Conservation (phyloP, 2,888 invertebrate genomes). For the Rhodophaea formosa region DNA sequence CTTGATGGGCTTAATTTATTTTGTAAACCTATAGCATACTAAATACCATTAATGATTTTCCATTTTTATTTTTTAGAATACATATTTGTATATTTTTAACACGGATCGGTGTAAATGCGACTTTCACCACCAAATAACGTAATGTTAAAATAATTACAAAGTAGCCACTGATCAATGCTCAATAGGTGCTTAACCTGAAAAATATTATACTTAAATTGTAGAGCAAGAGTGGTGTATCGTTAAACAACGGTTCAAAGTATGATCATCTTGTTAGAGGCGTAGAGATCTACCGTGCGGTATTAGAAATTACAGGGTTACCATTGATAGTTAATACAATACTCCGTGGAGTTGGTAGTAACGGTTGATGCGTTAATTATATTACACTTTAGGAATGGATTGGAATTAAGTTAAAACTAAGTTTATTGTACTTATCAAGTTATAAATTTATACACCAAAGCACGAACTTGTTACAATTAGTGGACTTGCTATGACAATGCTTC, state of each 20-base stretch:
- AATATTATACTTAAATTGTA: slow-evolving; percentile 30
- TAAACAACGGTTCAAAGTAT: slow-evolving; percentile 12
- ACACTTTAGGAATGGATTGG: no score
- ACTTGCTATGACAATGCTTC: no score
- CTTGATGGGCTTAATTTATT: no score
- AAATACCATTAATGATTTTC: no score
- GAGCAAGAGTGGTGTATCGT: slow-evolving; percentile 11
- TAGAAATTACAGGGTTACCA: slow-evolving; percentile 11
- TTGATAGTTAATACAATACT: background rate
- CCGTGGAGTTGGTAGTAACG: background rate
- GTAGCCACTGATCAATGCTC: slow-evolving; percentile 33
- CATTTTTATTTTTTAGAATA: no score
- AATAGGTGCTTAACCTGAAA: slow-evolving; percentile 33
- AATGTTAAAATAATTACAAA: slow-evolving; percentile 45
- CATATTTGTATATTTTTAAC: background rate
- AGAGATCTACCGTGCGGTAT: slow-evolving; percentile 10
- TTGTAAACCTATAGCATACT: no score
- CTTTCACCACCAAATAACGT: slow-evolving; percentile 25
- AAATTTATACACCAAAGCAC: no score
- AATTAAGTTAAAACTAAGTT: background rate
- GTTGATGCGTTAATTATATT: slow-evolving; percentile 5
- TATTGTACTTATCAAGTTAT: no score
- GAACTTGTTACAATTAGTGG: no score
- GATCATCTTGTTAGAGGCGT: slow-evolving; percentile 2
- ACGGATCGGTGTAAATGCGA: slow-evolving; percentile 22